Percentiles rank a stretch among this genome's conserved stretches.
Conservation (phyloP, 2,888 invertebrate genomes). For the Drosophila setosimentum region DNA sequence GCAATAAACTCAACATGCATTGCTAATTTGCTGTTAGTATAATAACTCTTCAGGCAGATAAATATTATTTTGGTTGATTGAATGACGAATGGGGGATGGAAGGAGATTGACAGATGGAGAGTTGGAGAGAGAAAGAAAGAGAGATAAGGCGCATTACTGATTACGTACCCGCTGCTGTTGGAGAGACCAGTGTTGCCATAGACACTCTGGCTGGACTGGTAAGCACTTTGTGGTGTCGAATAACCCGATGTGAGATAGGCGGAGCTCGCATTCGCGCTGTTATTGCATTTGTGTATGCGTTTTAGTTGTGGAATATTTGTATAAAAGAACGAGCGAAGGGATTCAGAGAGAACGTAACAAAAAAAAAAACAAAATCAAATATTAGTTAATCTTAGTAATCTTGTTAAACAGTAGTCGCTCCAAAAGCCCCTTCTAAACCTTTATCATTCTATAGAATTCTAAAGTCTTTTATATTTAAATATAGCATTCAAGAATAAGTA, state of each 20-base stretch:
- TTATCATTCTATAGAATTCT: background rate
- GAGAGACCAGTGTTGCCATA: slow-evolving; percentile 85
- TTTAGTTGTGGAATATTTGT: slow-evolving; percentile 25
- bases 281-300: slow-evolving; percentile 41
- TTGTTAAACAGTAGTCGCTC: slow-evolving; percentile 3
- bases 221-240: slow-evolving; percentile 85
- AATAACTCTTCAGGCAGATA: slow-evolving; percentile 10
- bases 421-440: background rate
- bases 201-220: slow-evolving; percentile 85
- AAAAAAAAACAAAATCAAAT: slow-evolving; percentile 13
- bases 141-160: slow-evolving; percentile 10
- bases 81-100: background rate
- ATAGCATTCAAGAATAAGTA: background rate
- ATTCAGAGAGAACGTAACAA: slow-evolving; percentile 36
- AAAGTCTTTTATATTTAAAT: background rate
- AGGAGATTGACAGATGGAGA: background rate
- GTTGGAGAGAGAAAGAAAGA: background rate
- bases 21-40: slow-evolving; percentile 2
- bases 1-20: slow-evolving; percentile 28
- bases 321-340: slow-evolving; percentile 12
- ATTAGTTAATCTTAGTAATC: slow-evolving; percentile 15
- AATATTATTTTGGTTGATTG: background rate
- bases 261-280: slow-evolving; percentile 85
- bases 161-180: slow-evolving; percentile 85
- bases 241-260: slow-evolving; percentile 85